Evolutionary conservation across 53 echinoderm and acorn worm species (phyloP).

Genomic region (Henricia sp.): DNA sequence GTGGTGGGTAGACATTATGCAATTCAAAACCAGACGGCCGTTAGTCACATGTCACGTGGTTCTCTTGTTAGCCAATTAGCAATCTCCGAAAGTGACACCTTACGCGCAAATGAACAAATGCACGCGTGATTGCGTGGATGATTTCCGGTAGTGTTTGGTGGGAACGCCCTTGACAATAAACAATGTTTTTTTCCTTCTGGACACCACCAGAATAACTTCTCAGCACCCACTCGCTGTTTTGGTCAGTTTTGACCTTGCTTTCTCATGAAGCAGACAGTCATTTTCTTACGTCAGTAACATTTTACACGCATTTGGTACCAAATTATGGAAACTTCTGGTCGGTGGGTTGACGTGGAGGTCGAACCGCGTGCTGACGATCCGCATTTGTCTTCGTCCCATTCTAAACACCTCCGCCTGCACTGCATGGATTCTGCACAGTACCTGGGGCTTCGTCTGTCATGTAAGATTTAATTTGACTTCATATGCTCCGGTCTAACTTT

Average conservation of each 20-base stretch:
- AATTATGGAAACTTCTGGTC: slow-evolving; percentile 22
- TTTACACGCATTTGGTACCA: no score
- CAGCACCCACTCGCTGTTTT: no score
- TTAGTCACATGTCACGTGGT: slow-evolving; percentile 20
- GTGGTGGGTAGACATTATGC: slow-evolving; percentile 7
- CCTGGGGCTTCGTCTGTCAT: slow-evolving; percentile 36
- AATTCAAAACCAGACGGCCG: not conserved
- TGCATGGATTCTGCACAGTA: slow-evolving; percentile 51
- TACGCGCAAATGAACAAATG: not conserved
- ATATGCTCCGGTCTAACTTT: no score
- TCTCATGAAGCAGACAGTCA: not conserved
- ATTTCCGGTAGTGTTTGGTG: slow-evolving; percentile 3
- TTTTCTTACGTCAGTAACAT: not conserved
- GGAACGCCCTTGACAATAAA: slow-evolving; percentile 39
- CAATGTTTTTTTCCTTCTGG: slow-evolving; percentile 26
- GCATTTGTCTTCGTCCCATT: not conserved
- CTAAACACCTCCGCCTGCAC: slow-evolving; percentile 32
- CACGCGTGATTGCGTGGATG: slow-evolving; percentile 2
- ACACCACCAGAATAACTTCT: no score
- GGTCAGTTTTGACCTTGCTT: not conserved
- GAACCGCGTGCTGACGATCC: not conserved
- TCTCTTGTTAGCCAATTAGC: slow-evolving; percentile 27
- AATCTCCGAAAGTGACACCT: slow-evolving; percentile 18
- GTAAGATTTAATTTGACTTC: slow-evolving; percentile 7
- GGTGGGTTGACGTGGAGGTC: slow-evolving; percentile 49